Evolutionary conservation across 2,797 vertebrate genomes (phyloP).

Genomic region (Phoeniculus purpureus): DNA sequence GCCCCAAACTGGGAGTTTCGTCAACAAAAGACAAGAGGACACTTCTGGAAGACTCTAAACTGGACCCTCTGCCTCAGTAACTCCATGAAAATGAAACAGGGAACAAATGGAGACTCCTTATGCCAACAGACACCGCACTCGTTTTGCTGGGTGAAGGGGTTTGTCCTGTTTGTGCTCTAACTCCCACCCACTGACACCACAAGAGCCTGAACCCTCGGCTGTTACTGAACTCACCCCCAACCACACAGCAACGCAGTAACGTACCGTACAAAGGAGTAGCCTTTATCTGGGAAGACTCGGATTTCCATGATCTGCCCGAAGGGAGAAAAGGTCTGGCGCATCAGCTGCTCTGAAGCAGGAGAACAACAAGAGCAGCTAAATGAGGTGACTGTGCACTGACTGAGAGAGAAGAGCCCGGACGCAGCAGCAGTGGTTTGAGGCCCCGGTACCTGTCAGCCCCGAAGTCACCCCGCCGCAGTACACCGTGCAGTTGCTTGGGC

Average conservation of each 20-base stretch:
- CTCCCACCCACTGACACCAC: background rate
- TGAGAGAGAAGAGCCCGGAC: too few species aligned
- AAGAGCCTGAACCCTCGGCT: background rate
- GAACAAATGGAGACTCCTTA: fast-evolving
- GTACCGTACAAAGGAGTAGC: constrained; percentile 96
- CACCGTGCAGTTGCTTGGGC: constrained; percentile 97
- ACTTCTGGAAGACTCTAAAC: too few species aligned
- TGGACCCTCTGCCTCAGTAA: too few species aligned
- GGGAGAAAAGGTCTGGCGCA: constrained; percentile 97
- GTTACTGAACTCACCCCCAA: too few species aligned
- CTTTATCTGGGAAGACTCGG: constrained; percentile 97
- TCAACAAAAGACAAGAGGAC: too few species aligned
- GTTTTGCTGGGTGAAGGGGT: fast-evolving
- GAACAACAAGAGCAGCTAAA: constrained; percentile 1
- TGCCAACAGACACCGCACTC: background rate
- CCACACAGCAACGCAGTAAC: background rate
- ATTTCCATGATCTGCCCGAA: constrained; percentile 99
- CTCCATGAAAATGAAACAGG: too few species aligned
- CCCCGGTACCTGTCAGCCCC: constrained; percentile 88
- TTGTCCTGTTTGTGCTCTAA: background rate
- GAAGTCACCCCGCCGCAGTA: constrained; percentile 96
- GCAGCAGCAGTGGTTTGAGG: background rate
- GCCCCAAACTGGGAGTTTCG: too few species aligned
- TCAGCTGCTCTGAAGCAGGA: constrained; percentile 89
- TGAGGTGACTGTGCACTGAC: background rate